Percentiles rank a stretch among this genome's conserved stretches.
Conservation (phyloP, 2,113 vertebrate genomes). For the Pseudopipra pipra region DNA sequence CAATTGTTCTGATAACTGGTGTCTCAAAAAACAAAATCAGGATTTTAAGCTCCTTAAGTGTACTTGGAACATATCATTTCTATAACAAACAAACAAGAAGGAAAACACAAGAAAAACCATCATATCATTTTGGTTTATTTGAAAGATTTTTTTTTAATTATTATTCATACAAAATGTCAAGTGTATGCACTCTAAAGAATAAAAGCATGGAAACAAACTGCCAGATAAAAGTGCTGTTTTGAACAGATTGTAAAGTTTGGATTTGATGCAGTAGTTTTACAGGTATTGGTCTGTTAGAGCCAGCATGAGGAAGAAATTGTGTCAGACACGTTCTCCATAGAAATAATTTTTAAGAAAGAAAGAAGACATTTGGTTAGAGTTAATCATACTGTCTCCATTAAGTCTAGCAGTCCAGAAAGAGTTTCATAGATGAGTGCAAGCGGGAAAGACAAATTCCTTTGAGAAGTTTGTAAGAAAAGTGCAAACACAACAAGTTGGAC, state of each 20-base stretch:
- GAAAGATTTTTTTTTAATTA: not conserved
- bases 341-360: not conserved
- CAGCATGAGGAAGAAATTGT: not conserved
- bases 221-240: not conserved
- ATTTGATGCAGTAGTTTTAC: not conserved
- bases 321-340: not conserved
- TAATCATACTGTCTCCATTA: not conserved
- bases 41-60: not conserved
- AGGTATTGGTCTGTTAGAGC: not conserved
- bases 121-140: not conserved
- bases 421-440: not conserved
- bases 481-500: not conserved
- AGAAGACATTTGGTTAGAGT: not conserved
- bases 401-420: not conserved
- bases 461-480: not conserved
- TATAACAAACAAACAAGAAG: not conserved
- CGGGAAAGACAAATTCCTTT: not conserved
- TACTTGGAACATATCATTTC: not conserved
- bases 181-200: not conserved
- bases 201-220: not conserved
- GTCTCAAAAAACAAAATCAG: not conserved
- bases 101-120: not conserved
- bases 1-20: slow-evolving; percentile 10
- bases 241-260: not conserved
- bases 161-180: not conserved